These are phyloP conservation scores for Drosophila parabipectinata DNA, from an alignment of 1,140 invertebrate genomes.

Conservation along the genomic window DNA sequence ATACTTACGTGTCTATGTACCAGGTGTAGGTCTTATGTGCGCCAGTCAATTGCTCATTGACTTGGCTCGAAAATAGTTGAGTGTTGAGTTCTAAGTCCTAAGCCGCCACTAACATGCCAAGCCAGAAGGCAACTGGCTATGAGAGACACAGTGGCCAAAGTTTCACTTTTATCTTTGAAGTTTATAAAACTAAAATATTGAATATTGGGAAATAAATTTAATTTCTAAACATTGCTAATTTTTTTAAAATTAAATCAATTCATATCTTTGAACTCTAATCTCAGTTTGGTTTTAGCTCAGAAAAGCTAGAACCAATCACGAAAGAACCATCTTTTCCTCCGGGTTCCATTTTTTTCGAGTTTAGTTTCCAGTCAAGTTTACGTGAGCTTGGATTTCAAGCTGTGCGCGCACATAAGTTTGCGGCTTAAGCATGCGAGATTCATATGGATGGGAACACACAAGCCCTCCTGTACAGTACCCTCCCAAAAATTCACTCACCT, in stretches of 20 bases:
- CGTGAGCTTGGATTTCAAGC: constrained; percentile 78
- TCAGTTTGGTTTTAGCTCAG: not conserved
- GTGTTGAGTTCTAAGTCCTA: constrained; percentile 40
- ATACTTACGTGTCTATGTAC: not conserved
- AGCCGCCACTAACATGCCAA: constrained; percentile 60
- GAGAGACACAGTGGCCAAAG: constrained; percentile 5
- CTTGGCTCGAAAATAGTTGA: constrained; percentile 59
- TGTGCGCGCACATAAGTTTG: constrained; percentile 79
- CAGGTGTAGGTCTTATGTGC: constrained; percentile 2
- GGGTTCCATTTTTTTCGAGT: constrained; percentile 38
- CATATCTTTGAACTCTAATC: no score
- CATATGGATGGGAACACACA: constrained; percentile 58
- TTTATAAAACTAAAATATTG: not conserved
- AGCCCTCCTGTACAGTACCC: not conserved
- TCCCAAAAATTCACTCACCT: constrained; percentile 23
- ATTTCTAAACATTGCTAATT: no score
- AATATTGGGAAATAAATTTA: not conserved
- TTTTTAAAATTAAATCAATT: no score
- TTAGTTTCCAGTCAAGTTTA: constrained; percentile 75
- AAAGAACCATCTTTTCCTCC: constrained; percentile 15
- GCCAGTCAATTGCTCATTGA: constrained; percentile 79
- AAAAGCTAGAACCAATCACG: constrained; percentile 40
- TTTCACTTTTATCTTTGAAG: not conserved
- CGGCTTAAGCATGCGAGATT: constrained; percentile 81
- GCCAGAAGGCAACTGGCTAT: constrained; percentile 47